These are phyloP conservation scores for Melanotaenia pygmaea DNA, from an alignment of 2,797 vertebrate species.

Conservation along the genomic window DNA sequence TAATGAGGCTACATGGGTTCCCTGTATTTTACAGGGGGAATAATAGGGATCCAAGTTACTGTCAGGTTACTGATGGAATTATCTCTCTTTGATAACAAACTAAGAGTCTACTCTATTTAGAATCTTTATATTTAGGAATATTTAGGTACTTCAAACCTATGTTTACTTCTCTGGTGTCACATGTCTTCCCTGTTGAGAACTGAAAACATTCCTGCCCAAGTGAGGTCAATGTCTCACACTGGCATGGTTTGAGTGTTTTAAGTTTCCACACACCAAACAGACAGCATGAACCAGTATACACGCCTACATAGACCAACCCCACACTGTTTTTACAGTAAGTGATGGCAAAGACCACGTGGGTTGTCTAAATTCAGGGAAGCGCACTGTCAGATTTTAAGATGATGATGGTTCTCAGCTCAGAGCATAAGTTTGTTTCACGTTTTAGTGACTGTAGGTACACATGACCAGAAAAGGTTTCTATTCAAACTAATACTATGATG, in stretches of 20 bases:
- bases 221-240: slow-evolving; percentile 6
- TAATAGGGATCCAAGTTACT: too few species aligned
- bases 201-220: slow-evolving; percentile 7
- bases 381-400: neutral
- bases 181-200: slow-evolving; percentile 6
- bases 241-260: slow-evolving; percentile 10
- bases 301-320: slow-evolving; percentile 61
- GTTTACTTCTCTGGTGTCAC: neutral
- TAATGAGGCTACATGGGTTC: too few species aligned
- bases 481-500: neutral
- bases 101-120: too few species aligned
- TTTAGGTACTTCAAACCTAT: slow-evolving; percentile 4
- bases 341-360: slow-evolving; percentile 3
- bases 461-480: neutral
- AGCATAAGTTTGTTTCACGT: neutral
- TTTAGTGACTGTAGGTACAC: neutral
- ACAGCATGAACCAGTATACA: slow-evolving; percentile 27
- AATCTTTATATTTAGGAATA: too few species aligned
- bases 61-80: too few species aligned
- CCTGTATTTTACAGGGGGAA: too few species aligned
- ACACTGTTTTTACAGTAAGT: neutral
- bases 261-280: slow-evolving; percentile 17
- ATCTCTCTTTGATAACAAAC: too few species aligned
- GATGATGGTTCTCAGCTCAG: neutral
- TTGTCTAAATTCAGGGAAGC: slow-evolving; percentile 3